A percentile compares a stretch with the other conserved stretches of the same genome.
Conservation (phyloP, 2,797 vertebrate genomes). For the Lycodopsis pacificus region DNA sequence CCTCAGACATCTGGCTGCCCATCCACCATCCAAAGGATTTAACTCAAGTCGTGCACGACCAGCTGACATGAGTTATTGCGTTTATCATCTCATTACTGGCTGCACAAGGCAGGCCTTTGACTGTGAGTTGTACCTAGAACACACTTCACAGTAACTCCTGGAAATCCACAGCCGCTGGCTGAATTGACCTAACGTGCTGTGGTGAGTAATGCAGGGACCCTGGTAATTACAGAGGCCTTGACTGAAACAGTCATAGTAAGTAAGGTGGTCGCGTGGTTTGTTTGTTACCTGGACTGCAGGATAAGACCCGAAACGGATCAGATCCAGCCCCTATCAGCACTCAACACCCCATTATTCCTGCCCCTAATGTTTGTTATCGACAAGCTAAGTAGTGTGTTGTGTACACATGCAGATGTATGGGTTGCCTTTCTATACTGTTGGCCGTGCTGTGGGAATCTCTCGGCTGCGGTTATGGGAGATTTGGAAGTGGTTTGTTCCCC, state of each 20-base stretch:
- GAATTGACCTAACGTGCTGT: conserved; percentile 40
- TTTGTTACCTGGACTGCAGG: conserved; percentile 29
- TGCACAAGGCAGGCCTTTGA: conserved; percentile 25
- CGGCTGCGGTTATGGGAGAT: conserved; percentile 50
- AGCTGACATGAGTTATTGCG: conserved; percentile 52
- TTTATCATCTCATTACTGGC: conserved; percentile 35
- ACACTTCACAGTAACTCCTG: conserved; percentile 34
- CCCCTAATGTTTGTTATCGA: conserved; percentile 41
- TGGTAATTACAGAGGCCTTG: conserved; percentile 50
- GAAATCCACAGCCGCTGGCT: conserved; percentile 37
- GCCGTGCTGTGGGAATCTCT: conserved; percentile 52
- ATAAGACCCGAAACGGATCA: conserved; percentile 16
- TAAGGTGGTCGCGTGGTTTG: conserved; percentile 15
- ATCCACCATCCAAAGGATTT: neutral
- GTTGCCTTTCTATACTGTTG: conserved; percentile 22
- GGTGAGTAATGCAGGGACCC: conserved; percentile 46
- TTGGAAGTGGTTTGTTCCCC: conserved; percentile 57
- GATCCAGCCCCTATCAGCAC: neutral
- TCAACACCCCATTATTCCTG: conserved; percentile 26
- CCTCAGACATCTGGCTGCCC: conserved; percentile 1
- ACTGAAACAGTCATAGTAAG: neutral
- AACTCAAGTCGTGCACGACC: conserved; percentile 23
- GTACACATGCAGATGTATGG: conserved; percentile 28
- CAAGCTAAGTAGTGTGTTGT: conserved; percentile 20
- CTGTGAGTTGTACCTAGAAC: conserved; percentile 12